phyloP scores from a whole-genome alignment of 2,888 invertebrate species.

The Hydraecia micacea region DNA sequence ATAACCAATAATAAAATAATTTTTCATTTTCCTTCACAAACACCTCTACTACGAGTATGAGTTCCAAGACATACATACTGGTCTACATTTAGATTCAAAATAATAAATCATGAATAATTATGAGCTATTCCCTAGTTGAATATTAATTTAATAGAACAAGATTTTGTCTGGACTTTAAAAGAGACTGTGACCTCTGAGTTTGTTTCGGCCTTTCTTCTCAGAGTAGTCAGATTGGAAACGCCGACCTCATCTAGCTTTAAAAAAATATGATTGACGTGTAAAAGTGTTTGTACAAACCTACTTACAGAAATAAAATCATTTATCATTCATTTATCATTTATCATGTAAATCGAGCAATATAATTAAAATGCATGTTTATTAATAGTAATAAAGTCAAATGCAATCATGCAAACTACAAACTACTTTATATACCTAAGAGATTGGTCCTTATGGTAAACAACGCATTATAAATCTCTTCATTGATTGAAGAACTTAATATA shows the following conservation, averaged over 20 bases:
- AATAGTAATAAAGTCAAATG: slow-evolving; percentile 8
- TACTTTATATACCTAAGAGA: not conserved
- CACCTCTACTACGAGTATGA: not conserved
- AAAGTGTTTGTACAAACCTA: too few species aligned
- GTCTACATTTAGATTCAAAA: slow-evolving; percentile 8
- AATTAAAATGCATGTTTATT: slow-evolving; percentile 12
- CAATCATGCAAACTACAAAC: not conserved
- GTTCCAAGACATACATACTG: not conserved
- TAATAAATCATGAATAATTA: slow-evolving; percentile 24
- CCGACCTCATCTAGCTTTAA: too few species aligned
- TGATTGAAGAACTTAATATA: not conserved
- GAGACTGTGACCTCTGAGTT: too few species aligned
- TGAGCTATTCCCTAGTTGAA: not conserved
- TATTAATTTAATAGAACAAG: slow-evolving; percentile 21
- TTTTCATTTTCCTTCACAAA: not conserved
- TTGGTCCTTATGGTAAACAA: not conserved
- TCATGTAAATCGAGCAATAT: slow-evolving; percentile 13
- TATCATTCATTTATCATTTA: too few species aligned
- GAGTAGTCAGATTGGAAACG: too few species aligned
- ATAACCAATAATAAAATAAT: too few species aligned
- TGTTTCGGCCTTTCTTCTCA: too few species aligned
- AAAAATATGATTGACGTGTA: too few species aligned
- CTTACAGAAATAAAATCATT: too few species aligned
- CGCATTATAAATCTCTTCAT: not conserved
- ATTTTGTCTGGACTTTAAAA: too few species aligned